Evolutionary conservation across 1,140 invertebrate species (phyloP).

Genomic region (Diachasmimorpha longicaudata): DNA sequence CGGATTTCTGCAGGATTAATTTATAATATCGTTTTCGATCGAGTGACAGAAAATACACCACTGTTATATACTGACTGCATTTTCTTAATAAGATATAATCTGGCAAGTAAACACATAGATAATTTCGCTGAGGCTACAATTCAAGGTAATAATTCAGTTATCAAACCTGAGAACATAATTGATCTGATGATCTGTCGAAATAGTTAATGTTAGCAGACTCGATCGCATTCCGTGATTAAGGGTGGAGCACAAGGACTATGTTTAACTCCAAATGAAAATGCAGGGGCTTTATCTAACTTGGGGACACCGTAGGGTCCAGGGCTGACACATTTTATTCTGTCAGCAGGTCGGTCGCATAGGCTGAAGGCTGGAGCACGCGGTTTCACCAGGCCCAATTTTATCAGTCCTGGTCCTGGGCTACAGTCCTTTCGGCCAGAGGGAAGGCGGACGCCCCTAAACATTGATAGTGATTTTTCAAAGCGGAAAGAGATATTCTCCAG

Average conservation of each 20-base stretch:
- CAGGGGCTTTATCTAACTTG: constrained; percentile 13
- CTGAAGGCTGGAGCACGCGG: constrained; percentile 27
- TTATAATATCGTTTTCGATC: too few relatives aligned
- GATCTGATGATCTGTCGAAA: neutral
- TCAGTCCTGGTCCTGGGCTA: constrained; percentile 26
- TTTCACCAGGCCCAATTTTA: constrained; percentile 21
- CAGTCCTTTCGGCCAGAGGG: neutral
- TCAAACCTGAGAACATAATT: neutral
- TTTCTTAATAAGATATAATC: too few relatives aligned
- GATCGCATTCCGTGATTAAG: constrained; percentile 39
- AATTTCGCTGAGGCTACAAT: too few relatives aligned
- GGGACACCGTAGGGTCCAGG: constrained; percentile 39
- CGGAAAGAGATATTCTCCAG: too few relatives aligned
- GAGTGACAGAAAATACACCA: too few relatives aligned
- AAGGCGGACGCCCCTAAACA: constrained; percentile 25
- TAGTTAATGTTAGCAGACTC: constrained; percentile 29
- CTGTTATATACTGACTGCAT: too few relatives aligned
- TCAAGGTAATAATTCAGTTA: neutral
- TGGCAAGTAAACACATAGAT: too few relatives aligned
- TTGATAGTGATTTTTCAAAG: neutral
- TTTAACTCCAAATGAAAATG: constrained; percentile 37
- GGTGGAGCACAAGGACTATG: constrained; percentile 34
- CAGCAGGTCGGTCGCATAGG: neutral
- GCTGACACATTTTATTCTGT: constrained; percentile 9
- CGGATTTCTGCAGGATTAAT: neutral